phyloP scores from a whole-genome alignment of 2,888 invertebrate species.

The Alsophila aescularia region DNA sequence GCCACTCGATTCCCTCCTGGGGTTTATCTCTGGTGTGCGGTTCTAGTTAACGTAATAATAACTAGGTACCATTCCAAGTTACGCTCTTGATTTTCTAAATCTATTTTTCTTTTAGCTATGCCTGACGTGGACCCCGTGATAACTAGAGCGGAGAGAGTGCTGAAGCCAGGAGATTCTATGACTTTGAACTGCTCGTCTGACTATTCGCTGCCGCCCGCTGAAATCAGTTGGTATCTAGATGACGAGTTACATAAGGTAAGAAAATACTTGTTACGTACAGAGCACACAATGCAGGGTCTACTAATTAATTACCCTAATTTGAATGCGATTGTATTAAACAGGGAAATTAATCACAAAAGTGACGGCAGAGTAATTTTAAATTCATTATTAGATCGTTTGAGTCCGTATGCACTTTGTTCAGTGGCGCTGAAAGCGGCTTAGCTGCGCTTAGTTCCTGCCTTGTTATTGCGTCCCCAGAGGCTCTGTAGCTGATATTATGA shows the following conservation, averaged over 20 bases:
- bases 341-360: conserved; percentile 33
- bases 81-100: conserved; percentile 49
- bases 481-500: conserved; percentile 4
- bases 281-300: conserved; percentile 5
- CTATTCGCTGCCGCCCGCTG: conserved; percentile 75
- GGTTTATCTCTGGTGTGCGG: conserved; percentile 38
- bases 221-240: conserved; percentile 80
- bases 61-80: conserved; percentile 41
- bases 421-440: conserved; percentile 26
- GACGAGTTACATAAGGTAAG: conserved; percentile 78
- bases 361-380: conserved; percentile 38
- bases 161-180: conserved; percentile 76
- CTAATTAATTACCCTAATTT: conserved; percentile 38
- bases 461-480: conserved; percentile 20
- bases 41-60: conserved; percentile 42
- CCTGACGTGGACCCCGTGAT: conserved; percentile 74
- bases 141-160: conserved; percentile 70
- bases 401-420: conserved; percentile 26
- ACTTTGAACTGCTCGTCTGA: conserved; percentile 77
- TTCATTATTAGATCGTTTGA: conserved; percentile 34
- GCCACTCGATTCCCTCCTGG: conserved; percentile 45
- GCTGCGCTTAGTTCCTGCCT: conserved; percentile 22
- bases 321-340: conserved; percentile 31
- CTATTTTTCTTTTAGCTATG: conserved; percentile 68
- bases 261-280: conserved; percentile 45